Base-by-base conservation (phyloP, 2,888 invertebrate species). In the Abrostola tripartita region DNA sequence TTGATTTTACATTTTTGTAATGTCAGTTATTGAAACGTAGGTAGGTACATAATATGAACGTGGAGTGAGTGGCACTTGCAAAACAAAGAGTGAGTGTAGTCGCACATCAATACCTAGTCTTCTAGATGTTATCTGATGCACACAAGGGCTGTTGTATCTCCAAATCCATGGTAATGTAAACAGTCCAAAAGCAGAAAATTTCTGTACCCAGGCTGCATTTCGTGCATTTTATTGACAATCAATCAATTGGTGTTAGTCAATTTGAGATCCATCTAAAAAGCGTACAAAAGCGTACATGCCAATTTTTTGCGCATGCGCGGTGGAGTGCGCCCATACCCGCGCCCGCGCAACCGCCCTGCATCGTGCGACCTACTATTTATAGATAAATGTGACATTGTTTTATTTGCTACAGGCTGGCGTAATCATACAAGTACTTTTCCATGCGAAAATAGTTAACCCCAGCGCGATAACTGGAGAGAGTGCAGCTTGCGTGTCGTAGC, bases 381-480 rank as follows among this genome's bases (percentile, higher is more conserved):
- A 92, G 88, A 89, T 89, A 88, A 85, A 85, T 84, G 87, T 90
- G 90, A 91, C 90, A 92, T 90, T 90, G 88, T 92, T 91, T 89
- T 90, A 91, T 89, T 88, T 86, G 81, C 83, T 76, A 74, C 84
- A 74, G 71, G 59, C 78, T 72, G 70, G 71, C 76, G 85, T 86
- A 88, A 89, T 88, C 88, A 77, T 60, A 70, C 75, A 79, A 79
- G 94, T 93, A 93, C 84, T 91, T 94, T 94, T 94, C 94, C 94
- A 92, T 87, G 88, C 88, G 83, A 90, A 91, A 89, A 92, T 85
- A 88, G 82, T 92, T 90, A 92, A 92, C 93, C 90, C 81, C 87
- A 78, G 65, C 52, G 77, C 65, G 91, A 92, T 91, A 92, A 85
- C 82, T 65, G 75, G 77, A 81, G 84, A 86, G 85, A 86, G 86